A percentile compares a stretch with the other conserved stretches of the same genome.
phyloP scores from a whole-genome alignment of 1,140 invertebrate species.

The Drosophila kikkawai region DNA sequence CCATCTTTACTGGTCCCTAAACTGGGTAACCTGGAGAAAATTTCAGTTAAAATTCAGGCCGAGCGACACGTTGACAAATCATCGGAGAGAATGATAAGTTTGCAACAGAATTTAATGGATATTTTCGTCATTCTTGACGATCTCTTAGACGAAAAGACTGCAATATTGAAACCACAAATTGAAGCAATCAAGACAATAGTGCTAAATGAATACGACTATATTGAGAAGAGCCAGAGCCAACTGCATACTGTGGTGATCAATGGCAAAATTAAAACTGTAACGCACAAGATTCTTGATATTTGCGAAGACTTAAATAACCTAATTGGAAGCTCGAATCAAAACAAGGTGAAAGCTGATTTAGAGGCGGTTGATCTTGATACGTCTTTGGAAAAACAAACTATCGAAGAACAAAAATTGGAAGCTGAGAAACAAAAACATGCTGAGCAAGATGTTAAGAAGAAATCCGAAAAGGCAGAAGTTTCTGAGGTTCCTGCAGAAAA shows the following conservation, averaged over 20 bases:
- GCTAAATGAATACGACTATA: conserved; percentile 57
- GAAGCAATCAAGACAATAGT: conserved; percentile 49
- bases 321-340: background rate
- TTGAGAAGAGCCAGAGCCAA: conserved; percentile 44
- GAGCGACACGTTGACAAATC: conserved; percentile 56
- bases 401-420: conserved; percentile 14
- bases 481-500: background rate
- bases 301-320: conserved; percentile 43
- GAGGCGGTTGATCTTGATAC: background rate
- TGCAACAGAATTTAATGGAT: conserved; percentile 75
- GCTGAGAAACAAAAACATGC: conserved; percentile 4
- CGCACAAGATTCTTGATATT: conserved; percentile 36
- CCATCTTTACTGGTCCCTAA: conserved; percentile 64
- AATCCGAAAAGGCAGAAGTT: background rate
- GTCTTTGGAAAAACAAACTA: conserved; percentile 3
- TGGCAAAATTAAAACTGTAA: conserved; percentile 53
- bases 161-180: conserved; percentile 37
- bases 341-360: background rate
- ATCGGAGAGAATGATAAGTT: conserved; percentile 59
- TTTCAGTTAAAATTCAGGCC: conserved; percentile 47
- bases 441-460: background rate
- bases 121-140: conserved; percentile 72
- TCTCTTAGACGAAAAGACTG: conserved; percentile 47
- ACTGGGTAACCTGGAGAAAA: conserved; percentile 52
- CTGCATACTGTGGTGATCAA: conserved; percentile 33